Percentiles rank a stretch among this genome's conserved stretches.
Evolutionary conservation across 2,888 invertebrate species (phyloP).

Genomic region (Lypha dubia): DNA sequence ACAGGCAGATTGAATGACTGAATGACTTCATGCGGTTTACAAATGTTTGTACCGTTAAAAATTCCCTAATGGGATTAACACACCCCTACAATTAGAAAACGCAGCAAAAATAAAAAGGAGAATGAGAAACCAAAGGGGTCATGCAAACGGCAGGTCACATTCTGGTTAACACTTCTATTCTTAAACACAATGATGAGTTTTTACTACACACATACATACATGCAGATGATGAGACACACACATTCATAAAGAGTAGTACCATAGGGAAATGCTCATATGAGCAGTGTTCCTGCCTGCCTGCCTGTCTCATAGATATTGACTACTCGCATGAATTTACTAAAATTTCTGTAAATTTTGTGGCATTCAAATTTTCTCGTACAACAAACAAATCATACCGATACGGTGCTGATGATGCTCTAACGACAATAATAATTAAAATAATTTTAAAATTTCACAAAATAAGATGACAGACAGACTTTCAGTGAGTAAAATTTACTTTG

Average conservation of each 20-base stretch:
- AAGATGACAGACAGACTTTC: slow-evolving; percentile 24
- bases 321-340: not conserved
- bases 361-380: not conserved
- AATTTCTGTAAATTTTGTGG: not conserved
- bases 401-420: slow-evolving; percentile 44
- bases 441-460: slow-evolving; percentile 17
- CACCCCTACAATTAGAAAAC: slow-evolving; percentile 78
- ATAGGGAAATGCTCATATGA: slow-evolving; percentile 17
- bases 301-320: not conserved
- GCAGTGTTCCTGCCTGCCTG: not conserved
- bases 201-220: slow-evolving; percentile 30
- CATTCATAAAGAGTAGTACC: not conserved
- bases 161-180: slow-evolving; percentile 62
- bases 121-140: slow-evolving; percentile 61
- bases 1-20: too few species aligned
- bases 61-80: slow-evolving; percentile 79
- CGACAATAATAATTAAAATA: slow-evolving; percentile 50
- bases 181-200: slow-evolving; percentile 41
- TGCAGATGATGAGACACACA: slow-evolving; percentile 17
- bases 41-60: slow-evolving; percentile 69
- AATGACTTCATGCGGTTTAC: slow-evolving; percentile 61
- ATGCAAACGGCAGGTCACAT: slow-evolving; percentile 70
- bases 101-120: slow-evolving; percentile 25
- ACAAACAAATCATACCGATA: slow-evolving; percentile 35
- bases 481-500: not conserved